Evolutionary conservation across 2,113 vertebrate genomes (phyloP), one percentile per base, ranked within the genome.

Genomic region (Nycticebus coucang): DNA sequence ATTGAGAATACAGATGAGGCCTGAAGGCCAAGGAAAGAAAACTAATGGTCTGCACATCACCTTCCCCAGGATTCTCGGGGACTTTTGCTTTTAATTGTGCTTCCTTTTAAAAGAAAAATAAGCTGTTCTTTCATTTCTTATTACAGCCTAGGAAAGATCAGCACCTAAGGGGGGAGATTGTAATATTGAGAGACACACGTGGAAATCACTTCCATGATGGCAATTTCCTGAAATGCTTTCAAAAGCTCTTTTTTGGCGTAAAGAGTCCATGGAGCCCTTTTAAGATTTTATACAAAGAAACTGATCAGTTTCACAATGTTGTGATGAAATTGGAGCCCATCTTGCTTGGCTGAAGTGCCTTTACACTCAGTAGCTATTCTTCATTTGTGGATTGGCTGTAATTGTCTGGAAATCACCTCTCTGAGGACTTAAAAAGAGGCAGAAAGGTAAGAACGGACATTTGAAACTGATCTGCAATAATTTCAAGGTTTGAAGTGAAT

Each of bases 241-340:
- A 91, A 98, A 97, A 98, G 77, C 78, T 86, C 81, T 95, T 98
- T 95, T 93, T 88, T 91, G 72, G 62, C 0, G 1, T 95, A 94
- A 98, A 96, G 87, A 97, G 95, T 45, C 95, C 77, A 89, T 41
- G 30, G 97, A 97, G 98, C 66, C 97, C 93, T 97, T 97, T 98
- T 93, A 98, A 95, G 91, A 78, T 96, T 98, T 98, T 97, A 96
- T 81, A 82, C 79, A 96, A 97, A 97, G 86, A 97, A 98, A 96
- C 81, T 87, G 89, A 97, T 68, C 92, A 66, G 87, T 96, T 98
- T 97, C 92, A 78, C 77, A 97, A 96, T 55, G 85, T 1, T 91
- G 82, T 85, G 95, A 83, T 95, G 93, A 98, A 97, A 95, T 95
- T 95, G 97, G 94, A 97, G 81, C 55, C 82, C 83, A 57, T 41